A percentile compares a stretch with the other conserved stretches of the same genome.
Evolutionary conservation across 2,888 invertebrate species (phyloP).

Genomic region (Zelleria hepariella): DNA sequence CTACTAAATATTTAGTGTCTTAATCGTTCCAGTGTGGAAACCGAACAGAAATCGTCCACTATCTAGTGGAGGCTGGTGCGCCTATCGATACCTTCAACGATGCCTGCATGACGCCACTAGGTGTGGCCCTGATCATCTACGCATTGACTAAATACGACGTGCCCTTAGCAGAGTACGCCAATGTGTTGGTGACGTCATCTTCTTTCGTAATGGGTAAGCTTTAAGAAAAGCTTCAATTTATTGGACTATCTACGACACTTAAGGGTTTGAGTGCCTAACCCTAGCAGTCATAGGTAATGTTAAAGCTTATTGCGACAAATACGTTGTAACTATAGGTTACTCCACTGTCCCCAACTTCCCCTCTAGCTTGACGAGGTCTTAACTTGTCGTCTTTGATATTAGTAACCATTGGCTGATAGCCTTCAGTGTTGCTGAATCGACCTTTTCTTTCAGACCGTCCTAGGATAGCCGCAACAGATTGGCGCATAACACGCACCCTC

Average conservation of each 20-base stretch:
- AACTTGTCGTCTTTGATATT: too few relatives aligned
- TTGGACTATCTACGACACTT: too few relatives aligned
- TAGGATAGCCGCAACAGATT: not conserved
- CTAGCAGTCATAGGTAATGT: too few relatives aligned
- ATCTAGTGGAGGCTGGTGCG: slow-evolving; percentile 65
- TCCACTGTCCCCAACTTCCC: too few relatives aligned
- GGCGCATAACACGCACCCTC: not conserved
- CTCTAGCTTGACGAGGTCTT: too few relatives aligned
- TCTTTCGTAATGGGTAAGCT: not conserved
- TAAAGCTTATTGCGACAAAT: too few relatives aligned
- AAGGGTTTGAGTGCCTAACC: too few relatives aligned
- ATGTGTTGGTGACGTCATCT: slow-evolving; percentile 29
- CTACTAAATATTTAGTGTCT: not conserved
- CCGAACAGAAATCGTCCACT: slow-evolving; percentile 42
- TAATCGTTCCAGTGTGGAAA: slow-evolving; percentile 33
- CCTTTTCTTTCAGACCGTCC: slow-evolving; percentile 4
- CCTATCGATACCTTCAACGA: slow-evolving; percentile 65
- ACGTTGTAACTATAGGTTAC: too few relatives aligned
- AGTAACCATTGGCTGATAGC: too few relatives aligned
- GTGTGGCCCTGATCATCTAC: slow-evolving; percentile 48
- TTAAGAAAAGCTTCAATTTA: too few relatives aligned
- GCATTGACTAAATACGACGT: slow-evolving; percentile 34
- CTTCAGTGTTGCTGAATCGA: too few relatives aligned
- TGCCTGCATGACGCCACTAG: slow-evolving; percentile 66
- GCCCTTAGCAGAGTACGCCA: slow-evolving; percentile 24